phyloP scores from a whole-genome alignment of 2,888 invertebrate species.

The Dorcus parallelipipedus region DNA sequence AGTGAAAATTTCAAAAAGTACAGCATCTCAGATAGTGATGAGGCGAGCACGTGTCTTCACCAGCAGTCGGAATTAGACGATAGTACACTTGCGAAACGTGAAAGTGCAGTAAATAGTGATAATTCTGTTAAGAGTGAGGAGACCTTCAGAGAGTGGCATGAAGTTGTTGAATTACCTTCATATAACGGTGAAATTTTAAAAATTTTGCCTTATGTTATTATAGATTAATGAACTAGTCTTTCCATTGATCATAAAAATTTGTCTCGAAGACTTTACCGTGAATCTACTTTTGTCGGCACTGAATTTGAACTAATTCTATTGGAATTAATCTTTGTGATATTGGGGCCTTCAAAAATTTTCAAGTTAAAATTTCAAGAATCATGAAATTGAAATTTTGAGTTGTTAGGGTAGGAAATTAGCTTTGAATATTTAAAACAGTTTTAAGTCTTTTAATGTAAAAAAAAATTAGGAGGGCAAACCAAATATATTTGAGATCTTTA shows the following conservation, averaged over 20 bases:
- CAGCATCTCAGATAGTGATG: slow-evolving; percentile 41
- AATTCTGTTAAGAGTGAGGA: slow-evolving; percentile 25
- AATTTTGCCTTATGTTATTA: slow-evolving; percentile 95
- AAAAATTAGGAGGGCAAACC: no score
- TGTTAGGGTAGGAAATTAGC: no score
- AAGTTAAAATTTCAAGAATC: no score
- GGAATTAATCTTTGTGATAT: background rate
- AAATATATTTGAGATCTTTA: no score
- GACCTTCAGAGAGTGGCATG: slow-evolving; percentile 86
- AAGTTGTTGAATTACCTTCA: slow-evolving; percentile 72
- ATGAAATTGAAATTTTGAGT: no score
- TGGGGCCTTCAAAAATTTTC: background rate
- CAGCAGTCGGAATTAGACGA: slow-evolving; percentile 9
- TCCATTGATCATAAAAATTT: slow-evolving; percentile 15
- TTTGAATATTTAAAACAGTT: no score
- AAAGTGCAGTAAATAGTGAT: slow-evolving; percentile 28
- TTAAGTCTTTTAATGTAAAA: no score
- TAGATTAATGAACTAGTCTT: slow-evolving; percentile 65
- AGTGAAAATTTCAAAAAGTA: slow-evolving; percentile 47
- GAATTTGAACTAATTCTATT: background rate
- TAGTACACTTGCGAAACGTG: slow-evolving; percentile 8
- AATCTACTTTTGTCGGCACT: background rate
- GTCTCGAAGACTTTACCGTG: slow-evolving; percentile 3
- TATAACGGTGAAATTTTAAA: slow-evolving; percentile 76
- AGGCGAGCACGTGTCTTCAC: slow-evolving; percentile 15